A percentile compares a stretch with the other conserved stretches of the same genome.
These are phyloP conservation scores for Melanotaenia trifasciata DNA, from an alignment of 2,797 vertebrate genomes.

Conservation along the genomic window DNA sequence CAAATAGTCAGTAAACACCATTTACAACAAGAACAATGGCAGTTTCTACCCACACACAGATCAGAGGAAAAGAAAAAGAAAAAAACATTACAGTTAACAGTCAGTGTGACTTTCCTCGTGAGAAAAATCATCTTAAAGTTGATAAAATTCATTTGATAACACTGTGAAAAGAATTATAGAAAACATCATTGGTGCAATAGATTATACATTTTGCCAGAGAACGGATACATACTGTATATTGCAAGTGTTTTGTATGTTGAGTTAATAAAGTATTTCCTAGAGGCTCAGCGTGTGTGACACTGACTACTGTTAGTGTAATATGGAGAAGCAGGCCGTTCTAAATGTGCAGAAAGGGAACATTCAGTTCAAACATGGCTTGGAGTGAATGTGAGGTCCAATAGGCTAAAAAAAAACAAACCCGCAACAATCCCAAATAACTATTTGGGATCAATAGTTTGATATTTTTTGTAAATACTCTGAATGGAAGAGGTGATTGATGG, in stretches of 20 bases:
- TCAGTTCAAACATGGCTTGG: slow-evolving; percentile 70
- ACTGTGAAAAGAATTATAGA: slow-evolving; percentile 63
- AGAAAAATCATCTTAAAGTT: slow-evolving; percentile 60
- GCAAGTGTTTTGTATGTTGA: slow-evolving; percentile 69
- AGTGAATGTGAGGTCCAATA: slow-evolving; percentile 32
- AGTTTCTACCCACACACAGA: slow-evolving; percentile 74
- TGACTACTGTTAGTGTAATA: slow-evolving; percentile 18
- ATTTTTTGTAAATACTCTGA: slow-evolving; percentile 11
- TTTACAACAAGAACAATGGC: slow-evolving; percentile 81
- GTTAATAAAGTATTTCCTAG: slow-evolving; percentile 51
- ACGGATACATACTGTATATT: slow-evolving; percentile 57
- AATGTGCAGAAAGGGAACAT: slow-evolving; percentile 65
- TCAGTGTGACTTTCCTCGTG: slow-evolving; percentile 73
- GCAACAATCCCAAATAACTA: slow-evolving; percentile 20
- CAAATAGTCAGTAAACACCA: slow-evolving; percentile 77
- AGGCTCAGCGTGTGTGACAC: slow-evolving; percentile 32
- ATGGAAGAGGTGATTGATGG: slow-evolving; percentile 6
- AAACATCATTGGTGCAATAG: slow-evolving; percentile 67
- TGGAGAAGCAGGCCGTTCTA: slow-evolving; percentile 41
- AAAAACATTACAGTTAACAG: slow-evolving; percentile 80
- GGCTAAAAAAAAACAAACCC: slow-evolving; percentile 5
- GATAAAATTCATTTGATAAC: slow-evolving; percentile 64
- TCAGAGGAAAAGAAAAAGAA: slow-evolving; percentile 49
- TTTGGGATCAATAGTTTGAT: slow-evolving; percentile 2
- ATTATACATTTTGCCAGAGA: slow-evolving; percentile 64